phyloP scores from a whole-genome alignment of 1,140 invertebrate species.

The Dreissena polymorpha region DNA sequence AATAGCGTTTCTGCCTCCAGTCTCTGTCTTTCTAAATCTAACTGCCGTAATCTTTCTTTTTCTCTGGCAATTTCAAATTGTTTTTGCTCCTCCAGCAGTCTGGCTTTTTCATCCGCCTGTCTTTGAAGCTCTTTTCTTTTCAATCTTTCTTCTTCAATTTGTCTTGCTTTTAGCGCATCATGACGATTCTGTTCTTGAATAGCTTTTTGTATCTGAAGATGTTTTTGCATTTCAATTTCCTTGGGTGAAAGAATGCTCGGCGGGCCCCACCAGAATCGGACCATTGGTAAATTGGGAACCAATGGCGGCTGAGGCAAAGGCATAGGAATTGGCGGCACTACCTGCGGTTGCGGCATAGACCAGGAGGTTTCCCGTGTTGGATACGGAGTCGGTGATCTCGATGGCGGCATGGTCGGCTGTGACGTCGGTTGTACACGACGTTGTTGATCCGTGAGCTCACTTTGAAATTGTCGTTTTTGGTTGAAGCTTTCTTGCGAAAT shows the following conservation, averaged over 20 bases:
- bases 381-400: background rate
- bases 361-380: background rate
- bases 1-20: background rate
- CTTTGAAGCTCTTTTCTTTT: slow-evolving; percentile 8
- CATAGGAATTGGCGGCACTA: background rate
- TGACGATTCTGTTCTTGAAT: slow-evolving; percentile 31
- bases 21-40: slow-evolving; percentile 17
- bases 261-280: slow-evolving; percentile 45
- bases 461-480: background rate
- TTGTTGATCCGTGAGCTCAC: background rate
- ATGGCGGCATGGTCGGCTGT: background rate
- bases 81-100: slow-evolving; percentile 30
- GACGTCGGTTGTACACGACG: background rate
- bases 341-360: background rate
- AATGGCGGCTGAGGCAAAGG: slow-evolving; percentile 5
- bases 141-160: slow-evolving; percentile 27
- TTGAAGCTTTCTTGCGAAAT: background rate
- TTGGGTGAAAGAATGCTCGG: background rate
- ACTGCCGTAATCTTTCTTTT: background rate
- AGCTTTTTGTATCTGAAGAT: slow-evolving; percentile 23
- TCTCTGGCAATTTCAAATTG: slow-evolving; percentile 25
- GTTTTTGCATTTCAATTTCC: background rate
- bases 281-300: slow-evolving; percentile 39
- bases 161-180: slow-evolving; percentile 7
- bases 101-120: slow-evolving; percentile 33